A percentile compares a stretch with the other conserved stretches of the same genome.
Conservation (phyloP, 2,888 invertebrate genomes). For the Blastobasis lacticolella region DNA sequence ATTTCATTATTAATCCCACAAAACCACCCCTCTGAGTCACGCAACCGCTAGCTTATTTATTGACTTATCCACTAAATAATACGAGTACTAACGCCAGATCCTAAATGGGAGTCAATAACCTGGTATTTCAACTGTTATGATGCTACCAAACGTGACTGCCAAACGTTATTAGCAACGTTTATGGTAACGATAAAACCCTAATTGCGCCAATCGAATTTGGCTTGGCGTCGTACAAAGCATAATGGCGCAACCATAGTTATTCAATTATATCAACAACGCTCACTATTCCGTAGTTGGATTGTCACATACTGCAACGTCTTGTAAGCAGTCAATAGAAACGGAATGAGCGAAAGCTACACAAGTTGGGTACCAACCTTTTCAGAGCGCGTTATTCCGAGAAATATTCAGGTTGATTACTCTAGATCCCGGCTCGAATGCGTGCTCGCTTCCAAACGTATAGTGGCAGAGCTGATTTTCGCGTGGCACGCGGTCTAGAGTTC, state of each 20-base stretch:
- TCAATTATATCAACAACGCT: too few relatives aligned
- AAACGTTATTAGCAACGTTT: slow-evolving; percentile 5
- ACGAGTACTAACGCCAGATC: slow-evolving; percentile 6
- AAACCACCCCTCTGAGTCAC: slow-evolving; percentile 16
- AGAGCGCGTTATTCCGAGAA: slow-evolving; percentile 21
- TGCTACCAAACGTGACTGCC: slow-evolving; percentile 4
- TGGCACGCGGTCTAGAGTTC: slow-evolving; percentile 14
- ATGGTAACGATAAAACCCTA: slow-evolving; percentile 11
- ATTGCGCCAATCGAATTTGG: slow-evolving; percentile 11
- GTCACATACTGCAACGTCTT: too few relatives aligned
- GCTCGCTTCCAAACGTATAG: slow-evolving; percentile 15
- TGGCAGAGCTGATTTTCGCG: slow-evolving; percentile 27
- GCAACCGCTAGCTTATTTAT: slow-evolving; percentile 18
- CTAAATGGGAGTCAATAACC: slow-evolving; percentile 15
- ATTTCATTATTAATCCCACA: slow-evolving; percentile 19
- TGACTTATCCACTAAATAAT: slow-evolving; percentile 13
- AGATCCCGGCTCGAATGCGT: slow-evolving; percentile 12
- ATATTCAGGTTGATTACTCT: slow-evolving; percentile 21
- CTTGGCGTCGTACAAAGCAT: too few relatives aligned
- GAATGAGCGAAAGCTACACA: slow-evolving; percentile 19
- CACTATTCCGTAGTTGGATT: too few relatives aligned
- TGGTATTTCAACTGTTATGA: slow-evolving; percentile 9
- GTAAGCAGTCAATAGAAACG: slow-evolving; percentile 8
- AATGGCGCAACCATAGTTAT: too few relatives aligned
- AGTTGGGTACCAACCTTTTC: slow-evolving; percentile 24